Percentiles rank a stretch among this genome's conserved stretches.
phyloP scores from a whole-genome alignment of 2,888 invertebrate species.

The Drosophila austrosaltans region DNA sequence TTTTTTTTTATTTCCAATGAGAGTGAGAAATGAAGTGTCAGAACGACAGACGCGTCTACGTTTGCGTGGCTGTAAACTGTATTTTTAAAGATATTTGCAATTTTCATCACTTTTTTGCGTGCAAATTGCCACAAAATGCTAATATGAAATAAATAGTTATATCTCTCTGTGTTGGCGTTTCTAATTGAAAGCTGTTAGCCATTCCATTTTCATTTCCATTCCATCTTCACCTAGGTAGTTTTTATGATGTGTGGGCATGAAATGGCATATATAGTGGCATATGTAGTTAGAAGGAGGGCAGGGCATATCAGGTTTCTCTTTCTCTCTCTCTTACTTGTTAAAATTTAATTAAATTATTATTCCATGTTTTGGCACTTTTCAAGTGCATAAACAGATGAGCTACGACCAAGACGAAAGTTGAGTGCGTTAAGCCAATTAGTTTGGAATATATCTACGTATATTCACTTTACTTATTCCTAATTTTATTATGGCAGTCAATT shows the following conservation, averaged over 20 bases:
- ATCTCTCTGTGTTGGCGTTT: slow-evolving; percentile 53
- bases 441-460: slow-evolving; percentile 11
- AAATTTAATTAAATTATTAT: slow-evolving; percentile 69
- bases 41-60: slow-evolving; percentile 11
- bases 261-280: slow-evolving; percentile 9
- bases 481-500: slow-evolving; percentile 63
- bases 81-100: slow-evolving; percentile 32
- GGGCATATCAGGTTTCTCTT: slow-evolving; percentile 35
- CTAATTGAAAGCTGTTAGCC: slow-evolving; percentile 56
- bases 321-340: slow-evolving; percentile 45
- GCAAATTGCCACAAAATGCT: slow-evolving; percentile 66
- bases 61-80: slow-evolving; percentile 60
- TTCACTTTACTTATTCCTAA: slow-evolving; percentile 42
- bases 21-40: slow-evolving; percentile 55
- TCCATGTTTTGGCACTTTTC: slow-evolving; percentile 71
- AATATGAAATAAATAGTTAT: slow-evolving; percentile 47
- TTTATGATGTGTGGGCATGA: slow-evolving; percentile 23
- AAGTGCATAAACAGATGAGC: neutral
- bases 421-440: slow-evolving; percentile 65
- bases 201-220: neutral
- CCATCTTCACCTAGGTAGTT: slow-evolving; percentile 12
- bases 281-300: neutral
- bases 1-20: slow-evolving; percentile 1
- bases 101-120: slow-evolving; percentile 59
- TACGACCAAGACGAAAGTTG: slow-evolving; percentile 15